Percentiles rank a stretch among this genome's conserved stretches.
phyloP scores from a whole-genome alignment of 2,797 vertebrate species.

The Tokudaia tokunoshimensis region DNA sequence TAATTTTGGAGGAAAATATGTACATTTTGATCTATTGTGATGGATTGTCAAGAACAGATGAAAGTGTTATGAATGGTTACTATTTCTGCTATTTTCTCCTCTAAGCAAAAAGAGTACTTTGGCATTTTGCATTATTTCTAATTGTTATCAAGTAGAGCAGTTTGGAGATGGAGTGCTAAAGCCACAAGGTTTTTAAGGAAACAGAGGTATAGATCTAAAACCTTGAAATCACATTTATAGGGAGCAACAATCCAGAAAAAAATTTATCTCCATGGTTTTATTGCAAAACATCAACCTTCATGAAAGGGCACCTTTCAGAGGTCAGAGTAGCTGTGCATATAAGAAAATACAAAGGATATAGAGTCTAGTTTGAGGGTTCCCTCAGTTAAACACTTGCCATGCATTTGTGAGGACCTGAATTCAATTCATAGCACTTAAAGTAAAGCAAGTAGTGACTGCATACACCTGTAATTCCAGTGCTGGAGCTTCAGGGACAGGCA shows the following conservation, averaged over 20 bases:
- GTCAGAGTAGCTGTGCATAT: neutral
- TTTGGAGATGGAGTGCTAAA: neutral
- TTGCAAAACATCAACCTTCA: neutral
- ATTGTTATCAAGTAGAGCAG: neutral
- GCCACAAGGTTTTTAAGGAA: neutral
- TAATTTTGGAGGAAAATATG: conserved; percentile 13
- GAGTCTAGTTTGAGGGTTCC: neutral
- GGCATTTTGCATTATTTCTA: neutral
- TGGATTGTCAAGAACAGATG: conserved; percentile 61
- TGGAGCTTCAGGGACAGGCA: neutral
- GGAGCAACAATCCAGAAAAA: neutral
- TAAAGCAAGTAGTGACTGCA: neutral
- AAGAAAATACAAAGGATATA: conserved; percentile 20
- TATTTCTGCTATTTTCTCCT: conserved; percentile 66
- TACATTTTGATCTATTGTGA: conserved; percentile 54
- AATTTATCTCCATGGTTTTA: neutral
- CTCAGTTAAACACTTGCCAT: neutral
- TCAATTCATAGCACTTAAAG: neutral
- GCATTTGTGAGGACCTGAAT: neutral
- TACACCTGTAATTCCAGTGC: neutral
- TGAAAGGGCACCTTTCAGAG: neutral
- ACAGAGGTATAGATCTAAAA: neutral
- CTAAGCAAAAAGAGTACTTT: neutral
- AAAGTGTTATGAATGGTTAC: conserved; percentile 58
- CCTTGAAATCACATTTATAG: neutral